Evolutionary conservation across 2,888 invertebrate genomes (phyloP).

Genomic region (Harpalus rubripes): DNA sequence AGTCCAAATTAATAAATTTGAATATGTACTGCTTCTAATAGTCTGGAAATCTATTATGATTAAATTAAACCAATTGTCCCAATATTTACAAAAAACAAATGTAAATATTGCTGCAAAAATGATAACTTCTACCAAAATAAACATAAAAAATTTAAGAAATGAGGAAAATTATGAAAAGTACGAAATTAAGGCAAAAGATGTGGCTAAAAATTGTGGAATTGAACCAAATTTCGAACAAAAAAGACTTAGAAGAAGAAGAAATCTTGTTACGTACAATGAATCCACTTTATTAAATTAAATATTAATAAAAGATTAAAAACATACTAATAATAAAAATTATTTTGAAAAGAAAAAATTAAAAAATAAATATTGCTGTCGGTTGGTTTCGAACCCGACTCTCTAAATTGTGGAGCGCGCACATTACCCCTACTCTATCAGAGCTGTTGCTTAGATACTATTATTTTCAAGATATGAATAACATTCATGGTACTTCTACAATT

Average conservation of each 20-base stretch:
- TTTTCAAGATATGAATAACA: no score
- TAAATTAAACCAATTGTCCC: not conserved
- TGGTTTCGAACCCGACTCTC: no score
- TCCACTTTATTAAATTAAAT: no score
- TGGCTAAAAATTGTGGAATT: not conserved
- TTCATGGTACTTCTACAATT: no score
- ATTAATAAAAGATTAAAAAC: no score
- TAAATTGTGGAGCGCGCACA: no score
- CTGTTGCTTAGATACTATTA: no score
- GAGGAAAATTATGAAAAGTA: not conserved
- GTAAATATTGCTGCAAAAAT: not conserved
- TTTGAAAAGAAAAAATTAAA: no score
- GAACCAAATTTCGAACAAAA: conserved; percentile 27
- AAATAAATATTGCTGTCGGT: no score
- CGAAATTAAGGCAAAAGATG: not conserved
- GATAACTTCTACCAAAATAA: not conserved
- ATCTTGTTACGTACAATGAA: no score
- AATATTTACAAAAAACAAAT: not conserved
- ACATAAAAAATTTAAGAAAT: not conserved
- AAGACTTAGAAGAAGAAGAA: conserved; percentile 17
- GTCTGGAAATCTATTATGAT: not conserved
- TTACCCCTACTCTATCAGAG: no score
- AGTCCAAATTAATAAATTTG: conserved; percentile 11
- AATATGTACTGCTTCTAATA: not conserved
- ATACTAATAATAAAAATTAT: no score